Base-by-base conservation (phyloP, 2,113 vertebrate species). In the Cheirogaleus medius region DNA sequence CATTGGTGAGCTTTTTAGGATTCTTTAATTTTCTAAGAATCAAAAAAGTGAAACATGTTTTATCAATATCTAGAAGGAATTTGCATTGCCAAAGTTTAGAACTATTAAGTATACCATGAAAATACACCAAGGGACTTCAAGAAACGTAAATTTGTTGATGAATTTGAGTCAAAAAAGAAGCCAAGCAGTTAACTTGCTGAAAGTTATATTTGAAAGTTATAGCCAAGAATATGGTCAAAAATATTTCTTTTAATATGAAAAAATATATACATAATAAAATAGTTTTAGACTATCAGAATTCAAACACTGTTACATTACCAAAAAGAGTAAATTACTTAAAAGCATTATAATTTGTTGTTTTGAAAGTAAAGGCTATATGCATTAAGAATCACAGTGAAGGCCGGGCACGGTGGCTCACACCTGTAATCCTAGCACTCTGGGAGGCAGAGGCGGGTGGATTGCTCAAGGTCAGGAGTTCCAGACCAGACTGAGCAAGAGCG, bases 311-410 rank as follows among this genome's bases (percentile, higher is more conserved):
- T 89, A 89, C 1, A 81, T 54, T 66, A 87, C 7, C 58, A 80
- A 91, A 96, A 97, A 63, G 25, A 95, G 94, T 82, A 4, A 18
- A 98, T 94, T 91, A 98, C 94, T 93, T 97, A 97, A 98, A 98
- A 98, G 94, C 63, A 47, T 80, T 85, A 91, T 68, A 87, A 92
- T 89, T 71, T 92, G 6, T 49, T 69, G 18, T 87, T 91, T 97
- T 86, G 54, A 93, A 97, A 95, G 56, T 64, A 94, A 85, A 97
- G 42, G 39, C 47, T 66, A 64, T 44, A 73, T 34, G 44, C 29
- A 88, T 2, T 71, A 37, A 97, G 34, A 64, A 80, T 91, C 47
- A 94, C 52, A 87, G 42, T 56, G 52, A 95, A 94, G n/a, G n/a
- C n/a, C n/a, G n/a, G n/a, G n/a, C n/a, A n/a, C n/a, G n/a, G n/a